Percentiles rank a stretch among this genome's conserved stretches.
These are phyloP conservation scores for Drosophila sordidapex DNA, from an alignment of 2,888 invertebrate genomes.

Conservation along the genomic window DNA sequence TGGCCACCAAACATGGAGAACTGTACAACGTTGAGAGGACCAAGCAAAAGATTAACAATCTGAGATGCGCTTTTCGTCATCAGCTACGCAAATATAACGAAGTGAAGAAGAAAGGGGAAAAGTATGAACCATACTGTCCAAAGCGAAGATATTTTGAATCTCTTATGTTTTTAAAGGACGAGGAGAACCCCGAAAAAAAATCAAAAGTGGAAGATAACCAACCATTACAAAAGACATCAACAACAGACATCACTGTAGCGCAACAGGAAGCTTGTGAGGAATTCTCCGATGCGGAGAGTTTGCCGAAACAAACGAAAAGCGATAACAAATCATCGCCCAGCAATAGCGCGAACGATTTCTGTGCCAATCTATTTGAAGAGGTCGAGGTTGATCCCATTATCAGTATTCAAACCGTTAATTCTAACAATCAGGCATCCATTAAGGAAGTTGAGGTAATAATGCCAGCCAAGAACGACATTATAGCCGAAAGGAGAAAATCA, in stretches of 20 bases:
- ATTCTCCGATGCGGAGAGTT: constrained; percentile 69
- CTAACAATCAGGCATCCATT: constrained; percentile 56
- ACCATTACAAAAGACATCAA: constrained; percentile 38
- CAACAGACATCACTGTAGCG: constrained; percentile 44
- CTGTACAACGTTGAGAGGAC: constrained; percentile 84
- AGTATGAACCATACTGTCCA: constrained; percentile 84
- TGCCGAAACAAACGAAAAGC: constrained; percentile 63
- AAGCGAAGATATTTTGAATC: constrained; percentile 84
- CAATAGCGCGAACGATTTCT: constrained; percentile 69
- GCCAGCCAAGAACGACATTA: constrained; percentile 49
- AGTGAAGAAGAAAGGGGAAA: constrained; percentile 83
- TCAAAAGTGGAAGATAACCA: constrained; percentile 58
- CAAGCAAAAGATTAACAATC: constrained; percentile 85
- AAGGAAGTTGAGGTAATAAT: constrained; percentile 68
- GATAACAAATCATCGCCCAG: constrained; percentile 73
- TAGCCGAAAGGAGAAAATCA: constrained; percentile 60
- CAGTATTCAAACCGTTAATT: constrained; percentile 63
- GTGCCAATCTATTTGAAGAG: constrained; percentile 69
- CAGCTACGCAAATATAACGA: constrained; percentile 84
- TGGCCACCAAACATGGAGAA: constrained; percentile 84
- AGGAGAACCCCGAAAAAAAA: constrained; percentile 80
- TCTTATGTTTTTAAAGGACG: constrained; percentile 84
- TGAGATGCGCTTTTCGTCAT: constrained; percentile 84
- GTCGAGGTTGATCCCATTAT: constrained; percentile 61
- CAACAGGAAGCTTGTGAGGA: constrained; percentile 63